Base-by-base conservation (phyloP, 2,888 invertebrate species). In the Anticlea derivata region DNA sequence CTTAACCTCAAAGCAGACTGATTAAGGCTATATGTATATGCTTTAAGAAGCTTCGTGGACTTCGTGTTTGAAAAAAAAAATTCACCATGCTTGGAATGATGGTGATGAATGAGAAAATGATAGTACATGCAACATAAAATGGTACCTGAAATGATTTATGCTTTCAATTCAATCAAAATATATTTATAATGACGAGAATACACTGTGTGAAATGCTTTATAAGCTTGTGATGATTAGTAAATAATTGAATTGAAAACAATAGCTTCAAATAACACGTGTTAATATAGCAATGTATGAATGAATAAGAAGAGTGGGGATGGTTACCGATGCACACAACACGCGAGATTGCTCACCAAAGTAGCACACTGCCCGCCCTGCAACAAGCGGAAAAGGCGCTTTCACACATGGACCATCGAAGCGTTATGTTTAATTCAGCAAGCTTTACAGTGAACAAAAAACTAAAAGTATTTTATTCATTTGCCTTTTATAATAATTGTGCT, bases 271-370 rank as follows among this genome's bases (percentile, higher is more conserved):
- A 69, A 80, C 75, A 80, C 68, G 77, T 83, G 82, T 86, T 86
- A 86, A 85, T 79, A 78, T 71, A 87, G 89, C 89, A 75, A 83
- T 79, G 83, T 81, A 85, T 83, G 80, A 81, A 87, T 87, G 86
- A 83, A 84, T 92, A 92, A 92, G 89, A 92, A 94, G 93, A 94
- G 94, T 94, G 94, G 94, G 93, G 79, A 94, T 94, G 94, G 94
- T 93, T 96, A 96, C 96, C 96, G 96, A 96, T 95, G 96, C 95
- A 96, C 95, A 96, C 95, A 96, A 95, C 95, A 95, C 95, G 96
- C 96, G 94, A 94, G 94, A 96, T 96, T 96, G 96, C 96, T 96
- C 96, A 96, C 96, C 95, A 95, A 94, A 94, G 95, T 95, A 94
- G 95, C 96, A 94, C 96, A 96, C 95, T 95, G 95, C 93, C 95